phyloP scores from a whole-genome alignment of 2,797 vertebrate species.

The Selene dorsalis region DNA sequence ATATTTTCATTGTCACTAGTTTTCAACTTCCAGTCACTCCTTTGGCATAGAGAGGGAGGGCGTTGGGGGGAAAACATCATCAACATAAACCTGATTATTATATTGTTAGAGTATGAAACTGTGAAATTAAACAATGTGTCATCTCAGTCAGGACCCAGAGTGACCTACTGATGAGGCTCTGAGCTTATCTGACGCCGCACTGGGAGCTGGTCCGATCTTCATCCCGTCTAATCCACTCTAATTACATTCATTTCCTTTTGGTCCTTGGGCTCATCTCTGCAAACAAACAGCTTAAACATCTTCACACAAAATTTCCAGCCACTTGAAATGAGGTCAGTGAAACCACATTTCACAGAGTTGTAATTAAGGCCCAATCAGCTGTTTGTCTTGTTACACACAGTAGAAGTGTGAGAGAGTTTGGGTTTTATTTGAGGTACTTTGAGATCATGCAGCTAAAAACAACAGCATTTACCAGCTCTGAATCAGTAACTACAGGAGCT shows the following conservation, averaged over 20 bases:
- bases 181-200: background rate
- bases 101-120: slow-evolving; percentile 2
- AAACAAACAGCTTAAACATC: slow-evolving; percentile 27
- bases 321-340: no score
- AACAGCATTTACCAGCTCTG: no score
- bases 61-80: background rate
- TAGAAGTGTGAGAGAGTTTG: no score
- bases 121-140: slow-evolving; percentile 46
- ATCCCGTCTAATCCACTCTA: slow-evolving; percentile 31
- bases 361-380: no score
- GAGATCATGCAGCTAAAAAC: no score
- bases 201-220: slow-evolving; percentile 4
- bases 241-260: slow-evolving; percentile 8
- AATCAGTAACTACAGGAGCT: no score
- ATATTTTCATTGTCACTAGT: no score
- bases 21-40: no score
- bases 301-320: background rate
- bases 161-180: background rate
- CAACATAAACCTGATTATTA: slow-evolving; percentile 12
- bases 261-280: slow-evolving; percentile 17
- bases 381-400: no score
- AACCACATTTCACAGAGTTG: no score
- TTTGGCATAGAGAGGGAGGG: no score
- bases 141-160: background rate
- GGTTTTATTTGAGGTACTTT: no score